Percentiles rank a stretch among this genome's conserved stretches.
phyloP scores from a whole-genome alignment of 2,888 invertebrate species.

The Latrodectus hesperus region DNA sequence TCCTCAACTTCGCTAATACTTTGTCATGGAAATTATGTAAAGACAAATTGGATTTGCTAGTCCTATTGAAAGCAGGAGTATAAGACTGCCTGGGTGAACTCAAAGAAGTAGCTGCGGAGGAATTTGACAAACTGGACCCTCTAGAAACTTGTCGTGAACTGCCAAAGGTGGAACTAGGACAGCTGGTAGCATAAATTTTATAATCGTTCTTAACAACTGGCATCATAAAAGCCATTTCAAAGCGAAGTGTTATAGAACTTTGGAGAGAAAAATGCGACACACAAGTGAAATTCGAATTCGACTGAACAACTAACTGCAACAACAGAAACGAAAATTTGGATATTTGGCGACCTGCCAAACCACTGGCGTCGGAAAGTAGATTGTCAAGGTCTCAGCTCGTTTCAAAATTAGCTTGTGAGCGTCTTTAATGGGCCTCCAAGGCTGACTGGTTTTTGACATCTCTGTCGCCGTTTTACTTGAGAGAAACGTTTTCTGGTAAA shows the following conservation, averaged over 20 bases:
- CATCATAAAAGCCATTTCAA: constrained; percentile 93
- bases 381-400: too few species aligned
- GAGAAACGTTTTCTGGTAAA: too few species aligned
- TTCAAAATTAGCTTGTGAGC: too few species aligned
- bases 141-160: constrained; percentile 38
- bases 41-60: constrained; percentile 76
- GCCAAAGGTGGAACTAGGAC: constrained; percentile 78
- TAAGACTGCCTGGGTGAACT: constrained; percentile 58
- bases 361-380: too few species aligned
- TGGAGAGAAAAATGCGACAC: not conserved
- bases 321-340: too few species aligned
- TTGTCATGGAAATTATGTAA: constrained; percentile 87
- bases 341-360: too few species aligned
- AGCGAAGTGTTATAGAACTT: not conserved
- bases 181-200: constrained; percentile 86
- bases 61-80: constrained; percentile 31
- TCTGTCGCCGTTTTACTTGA: too few species aligned
- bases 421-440: too few species aligned
- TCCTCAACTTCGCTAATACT: constrained; percentile 85
- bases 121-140: constrained; percentile 76
- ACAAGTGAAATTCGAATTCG: not conserved
- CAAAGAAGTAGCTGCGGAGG: constrained; percentile 59
- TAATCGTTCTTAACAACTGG: constrained; percentile 94
- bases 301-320: too few species aligned
- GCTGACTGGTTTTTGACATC: too few species aligned